Base-by-base conservation (phyloP, 2,888 invertebrate genomes). In the Drosophila stalkeri region DNA sequence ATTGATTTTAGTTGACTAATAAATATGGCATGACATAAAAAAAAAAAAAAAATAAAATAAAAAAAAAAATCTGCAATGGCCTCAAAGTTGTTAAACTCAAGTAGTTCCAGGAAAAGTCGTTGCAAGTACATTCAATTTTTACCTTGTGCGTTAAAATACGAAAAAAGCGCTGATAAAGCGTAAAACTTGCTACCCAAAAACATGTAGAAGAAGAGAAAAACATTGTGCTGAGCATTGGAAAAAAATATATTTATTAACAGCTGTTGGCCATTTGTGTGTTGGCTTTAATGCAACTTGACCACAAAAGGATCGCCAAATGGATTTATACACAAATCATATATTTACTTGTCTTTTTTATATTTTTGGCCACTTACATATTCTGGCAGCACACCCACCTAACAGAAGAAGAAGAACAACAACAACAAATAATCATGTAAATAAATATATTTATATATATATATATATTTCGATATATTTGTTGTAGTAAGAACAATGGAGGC, bases 401-500 rank as follows among this genome's bases (percentile, higher is more conserved):
- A 55, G 27, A 60, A 66, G 37, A 66, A 43, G 16, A 44, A 12
- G 1, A 51, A 18, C 37, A 23, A 60, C 51, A 63, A 80, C 59
- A 61, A 35, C 51, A 66, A 39, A 37, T 61, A 55, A 59, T 54
- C 49, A 35, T 65, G 56, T 62, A 49, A 59, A 68, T 69, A 57
- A 57, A 64, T 73, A 68, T 86, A 39, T 59, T 52, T 59, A 51
- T 55, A 31, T 64, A 59, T 4, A 35, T 63, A 18, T 37, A 52
- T 64, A 64, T 72, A 67, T 86, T 54, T 76, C 60, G n/a, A 55
- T 55, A 39, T 55, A 41, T 81, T 82, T 76, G 80, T 85, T 86
- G 91, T 91, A 90, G 76, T 85, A 89, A 86, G 87, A 90, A 90
- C 88, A 90, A 90, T 87, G 77, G 67, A 72, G 78, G 66, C 65